phyloP scores from a whole-genome alignment of 2,797 vertebrate genomes.

The Ptychadena robeensis region DNA sequence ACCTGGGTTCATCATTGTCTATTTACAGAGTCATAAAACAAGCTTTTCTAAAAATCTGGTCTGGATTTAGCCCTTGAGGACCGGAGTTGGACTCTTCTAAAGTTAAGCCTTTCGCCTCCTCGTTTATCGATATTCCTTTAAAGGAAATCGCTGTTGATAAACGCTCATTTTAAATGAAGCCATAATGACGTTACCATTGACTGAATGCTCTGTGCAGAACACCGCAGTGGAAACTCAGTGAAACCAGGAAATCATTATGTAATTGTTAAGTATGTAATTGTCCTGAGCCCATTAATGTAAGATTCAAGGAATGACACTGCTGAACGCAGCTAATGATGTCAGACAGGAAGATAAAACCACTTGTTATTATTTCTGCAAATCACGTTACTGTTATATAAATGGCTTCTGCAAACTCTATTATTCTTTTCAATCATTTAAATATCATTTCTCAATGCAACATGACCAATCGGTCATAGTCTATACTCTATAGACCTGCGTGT shows the following conservation, averaged over 20 bases:
- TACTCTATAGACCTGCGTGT: no score
- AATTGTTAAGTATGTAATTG: slow-evolving; percentile 1
- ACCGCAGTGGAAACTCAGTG: neutral
- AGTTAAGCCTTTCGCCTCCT: no score
- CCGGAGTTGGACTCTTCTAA: no score
- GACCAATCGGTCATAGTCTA: no score
- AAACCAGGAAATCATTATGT: neutral
- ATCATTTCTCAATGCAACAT: no score
- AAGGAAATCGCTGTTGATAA: neutral
- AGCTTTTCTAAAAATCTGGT: no score
- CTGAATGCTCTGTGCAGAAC: neutral
- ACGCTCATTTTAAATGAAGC: neutral
- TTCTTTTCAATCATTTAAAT: no score
- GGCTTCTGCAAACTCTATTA: neutral
- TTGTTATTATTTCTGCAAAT: neutral
- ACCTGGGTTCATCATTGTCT: no score
- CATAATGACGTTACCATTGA: neutral
- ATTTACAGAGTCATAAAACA: no score
- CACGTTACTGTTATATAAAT: neutral
- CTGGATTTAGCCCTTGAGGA: no score
- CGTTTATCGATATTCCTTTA: neutral
- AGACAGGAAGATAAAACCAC: neutral
- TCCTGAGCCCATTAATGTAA: neutral
- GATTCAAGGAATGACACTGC: neutral
- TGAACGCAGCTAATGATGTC: neutral